Evolutionary conservation across 2,113 vertebrate species (phyloP).

Genomic region (Pogonocichla stellata): DNA sequence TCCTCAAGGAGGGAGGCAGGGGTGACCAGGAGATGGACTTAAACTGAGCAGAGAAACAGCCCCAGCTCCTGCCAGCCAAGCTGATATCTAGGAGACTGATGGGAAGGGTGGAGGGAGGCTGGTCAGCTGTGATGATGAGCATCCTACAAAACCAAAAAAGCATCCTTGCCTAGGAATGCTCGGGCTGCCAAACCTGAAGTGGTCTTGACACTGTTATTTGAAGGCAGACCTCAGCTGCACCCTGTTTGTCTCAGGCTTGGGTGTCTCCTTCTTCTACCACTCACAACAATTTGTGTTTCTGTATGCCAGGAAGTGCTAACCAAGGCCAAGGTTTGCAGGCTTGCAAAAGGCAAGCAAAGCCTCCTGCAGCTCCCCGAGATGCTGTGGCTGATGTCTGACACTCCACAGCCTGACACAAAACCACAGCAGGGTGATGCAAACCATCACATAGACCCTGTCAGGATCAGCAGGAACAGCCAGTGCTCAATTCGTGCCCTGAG

Average conservation of each 20-base stretch:
- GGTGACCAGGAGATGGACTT: neutral
- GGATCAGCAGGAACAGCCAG: neutral
- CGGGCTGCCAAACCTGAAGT: neutral
- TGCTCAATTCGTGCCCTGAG: neutral
- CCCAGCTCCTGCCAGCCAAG: neutral
- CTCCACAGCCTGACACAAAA: rapidly evolving
- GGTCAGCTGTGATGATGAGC: neutral
- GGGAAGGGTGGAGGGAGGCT: neutral
- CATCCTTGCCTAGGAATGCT: neutral
- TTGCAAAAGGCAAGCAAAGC: neutral
- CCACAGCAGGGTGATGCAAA: neutral
- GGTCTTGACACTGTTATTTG: neutral
- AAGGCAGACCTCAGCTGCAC: neutral
- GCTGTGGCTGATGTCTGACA: neutral
- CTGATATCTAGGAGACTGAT: neutral
- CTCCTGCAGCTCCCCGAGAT: neutral
- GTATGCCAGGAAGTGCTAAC: neutral
- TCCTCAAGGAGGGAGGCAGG: neutral
- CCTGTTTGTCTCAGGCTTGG: neutral
- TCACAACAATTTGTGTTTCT: neutral
- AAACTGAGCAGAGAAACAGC: neutral
- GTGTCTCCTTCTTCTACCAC: neutral
- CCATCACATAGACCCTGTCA: neutral
- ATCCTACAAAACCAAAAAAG: neutral
- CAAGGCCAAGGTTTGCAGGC: neutral